Evolutionary conservation across 2,888 invertebrate genomes (phyloP).

Genomic region (Listrodromus nycthemerus): DNA sequence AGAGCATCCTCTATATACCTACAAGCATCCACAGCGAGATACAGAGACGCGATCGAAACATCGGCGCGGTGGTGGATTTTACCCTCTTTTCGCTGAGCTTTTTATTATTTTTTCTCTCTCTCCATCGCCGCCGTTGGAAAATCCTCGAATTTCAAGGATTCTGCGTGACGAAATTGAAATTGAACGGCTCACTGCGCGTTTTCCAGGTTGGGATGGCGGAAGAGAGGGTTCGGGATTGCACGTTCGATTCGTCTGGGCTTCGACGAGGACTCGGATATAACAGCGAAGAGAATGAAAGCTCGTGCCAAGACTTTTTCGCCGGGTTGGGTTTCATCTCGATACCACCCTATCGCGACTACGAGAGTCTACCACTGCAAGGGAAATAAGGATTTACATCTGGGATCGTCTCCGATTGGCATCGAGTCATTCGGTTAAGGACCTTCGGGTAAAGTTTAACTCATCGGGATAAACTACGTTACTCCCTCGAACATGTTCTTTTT

Average conservation of each 20-base stretch:
- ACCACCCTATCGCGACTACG: background rate
- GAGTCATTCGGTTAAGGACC: background rate
- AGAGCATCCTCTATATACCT: background rate
- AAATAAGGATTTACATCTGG: background rate
- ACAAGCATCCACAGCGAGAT: constrained; percentile 6
- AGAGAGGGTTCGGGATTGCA: constrained; percentile 22
- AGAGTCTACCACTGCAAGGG: background rate
- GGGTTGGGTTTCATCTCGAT: constrained; percentile 24
- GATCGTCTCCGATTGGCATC: background rate
- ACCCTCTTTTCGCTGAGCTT: constrained; percentile 4
- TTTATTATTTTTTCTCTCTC: background rate
- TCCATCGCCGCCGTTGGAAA: constrained; percentile 41
- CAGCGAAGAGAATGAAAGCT: background rate
- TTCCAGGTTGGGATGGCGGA: constrained; percentile 25
- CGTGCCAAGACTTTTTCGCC: constrained; percentile 13
- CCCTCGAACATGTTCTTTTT: too few species aligned
- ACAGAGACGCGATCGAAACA: constrained; percentile 26
- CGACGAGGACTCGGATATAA: constrained; percentile 9
- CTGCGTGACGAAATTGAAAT: constrained; percentile 70
- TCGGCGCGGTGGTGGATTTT: constrained; percentile 21
- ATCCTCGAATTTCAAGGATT: constrained; percentile 64
- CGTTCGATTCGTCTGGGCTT: constrained; percentile 58
- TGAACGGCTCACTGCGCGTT: constrained; percentile 66
- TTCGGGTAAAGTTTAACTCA: background rate
- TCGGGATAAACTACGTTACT: too few species aligned